Base-by-base conservation (phyloP, 2,888 invertebrate species). In the Euclidia mi region DNA sequence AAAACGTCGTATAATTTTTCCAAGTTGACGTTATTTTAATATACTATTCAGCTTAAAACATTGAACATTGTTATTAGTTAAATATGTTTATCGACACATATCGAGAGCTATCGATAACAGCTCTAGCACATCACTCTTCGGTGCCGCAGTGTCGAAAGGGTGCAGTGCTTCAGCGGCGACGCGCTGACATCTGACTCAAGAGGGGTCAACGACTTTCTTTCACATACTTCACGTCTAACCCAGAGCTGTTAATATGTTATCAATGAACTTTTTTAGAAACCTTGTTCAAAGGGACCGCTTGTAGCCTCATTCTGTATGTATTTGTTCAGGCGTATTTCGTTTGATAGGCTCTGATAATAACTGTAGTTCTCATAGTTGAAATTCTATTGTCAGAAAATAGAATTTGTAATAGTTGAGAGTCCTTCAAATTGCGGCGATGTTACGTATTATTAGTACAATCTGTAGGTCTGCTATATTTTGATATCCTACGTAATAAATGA, bases 91-190 rank as follows among this genome's bases (percentile, higher is more conserved):
- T 84, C 81, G 80, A 81, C 71, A 71, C 56, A 10, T n/a, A 11
- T 11, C n/a, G 3, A 46, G 52, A 44, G 38, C 35, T 49, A 50
- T 40, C 52, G 40, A 43, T 6, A 53, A 40, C 38, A 43, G 42
- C 37, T 14, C 41, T 35, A 49, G 40, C 12, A 46, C 90, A 76
- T 77, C 87, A 71, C 91, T 91, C 80, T 14, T 56, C 64, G 86
- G 84, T 88, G 88, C 89, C 88, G 88, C 91, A 89, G 85, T 91
- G 91, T 91, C 91, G 92, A 91, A 90, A 92, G 92, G 91, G 91
- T 89, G 91, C 89, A 88, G 89, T 86, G 83, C 88, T 90, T 88
- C 85, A 88, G 86, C 75, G 79, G 79, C 85, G 82, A 76, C 81
- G 82, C 76, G 85, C 89, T 88, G 91, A 87, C 89, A 89, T 88